Evolutionary conservation across 2,888 invertebrate species (phyloP).

Genomic region (Troglohyphantes excavatus): DNA sequence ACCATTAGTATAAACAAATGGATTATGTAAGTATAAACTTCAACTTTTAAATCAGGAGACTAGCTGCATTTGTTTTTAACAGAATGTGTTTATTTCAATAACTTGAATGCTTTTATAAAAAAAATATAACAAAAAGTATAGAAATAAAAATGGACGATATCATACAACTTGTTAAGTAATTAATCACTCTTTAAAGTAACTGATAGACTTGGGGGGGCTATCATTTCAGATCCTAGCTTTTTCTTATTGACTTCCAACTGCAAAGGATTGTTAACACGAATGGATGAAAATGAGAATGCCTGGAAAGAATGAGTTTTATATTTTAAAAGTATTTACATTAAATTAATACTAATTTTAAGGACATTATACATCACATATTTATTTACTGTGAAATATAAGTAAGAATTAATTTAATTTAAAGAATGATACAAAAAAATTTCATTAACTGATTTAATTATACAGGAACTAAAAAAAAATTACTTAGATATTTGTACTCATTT

Average conservation of each 20-base stretch:
- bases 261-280: slow-evolving; percentile 90
- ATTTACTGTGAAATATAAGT: too few species aligned
- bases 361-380: neutral
- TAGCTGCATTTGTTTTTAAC: neutral
- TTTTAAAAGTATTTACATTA: too few species aligned
- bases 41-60: too few species aligned
- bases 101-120: too few species aligned
- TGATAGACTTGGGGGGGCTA: slow-evolving; percentile 66
- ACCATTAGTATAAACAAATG: too few species aligned
- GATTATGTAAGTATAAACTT: too few species aligned
- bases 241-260: slow-evolving; percentile 89
- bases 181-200: slow-evolving; percentile 77
- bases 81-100: neutral
- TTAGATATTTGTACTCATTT: too few species aligned
- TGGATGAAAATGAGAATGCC: slow-evolving; percentile 88
- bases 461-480: too few species aligned
- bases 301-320: slow-evolving; percentile 84
- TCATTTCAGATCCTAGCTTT: slow-evolving; percentile 85
- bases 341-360: too few species aligned
- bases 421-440: too few species aligned
- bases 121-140: slow-evolving; percentile 15
- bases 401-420: too few species aligned
- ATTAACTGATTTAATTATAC: too few species aligned
- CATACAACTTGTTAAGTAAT: slow-evolving; percentile 1
- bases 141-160: slow-evolving; percentile 8